Base-by-base conservation (phyloP, 2,797 vertebrate genomes). In the Acridotheres tristis region DNA sequence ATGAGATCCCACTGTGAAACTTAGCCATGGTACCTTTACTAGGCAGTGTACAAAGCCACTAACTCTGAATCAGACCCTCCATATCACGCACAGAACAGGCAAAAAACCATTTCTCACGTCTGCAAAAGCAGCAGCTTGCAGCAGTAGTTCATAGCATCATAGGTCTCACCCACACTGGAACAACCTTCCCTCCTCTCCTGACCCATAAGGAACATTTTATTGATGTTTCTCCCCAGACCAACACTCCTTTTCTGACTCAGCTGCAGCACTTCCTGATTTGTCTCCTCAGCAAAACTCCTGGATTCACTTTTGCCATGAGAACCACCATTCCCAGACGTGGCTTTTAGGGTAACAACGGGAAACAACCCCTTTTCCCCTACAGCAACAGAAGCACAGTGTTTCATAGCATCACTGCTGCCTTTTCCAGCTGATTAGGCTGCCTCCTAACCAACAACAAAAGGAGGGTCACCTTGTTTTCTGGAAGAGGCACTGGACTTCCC, bases 21-120 rank as follows among this genome's bases (percentile, higher is more conserved):
- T 50, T 23, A 14, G 40, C 42, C 61, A 12, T 8, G 29, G 50
- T 13, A 54, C 17, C 9, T 42, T 65, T 50, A 30, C 14, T 16
- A 69, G 12, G n/a, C 25, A 62, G 5, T 0, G 11, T 21, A 17
- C 51, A 76, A 53, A 84, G 25, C 59, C 48, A 38, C 3, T 23
- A 40, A 50, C 43, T 75, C 25, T n/a, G 73, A 81, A 53, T 54
- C 29, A 55, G 62, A 58, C 1, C 7, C n/a, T 19, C 48, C 26
- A 14, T 11, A 15, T n/a, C 76, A 84, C 1, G 2, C 32, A 51
- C 25, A 45, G 30, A 88, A 34, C 16, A 58, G 32, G 7, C 63
- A 77, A 29, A 53, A 71, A 55, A 85, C 57, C 0, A 0, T 16
- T 59, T 32, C 26, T 66, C 1, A 1, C 0, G 2, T 36, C 26